phyloP scores from a whole-genome alignment of 1,140 invertebrate species.

The Hormaphis cornu region DNA sequence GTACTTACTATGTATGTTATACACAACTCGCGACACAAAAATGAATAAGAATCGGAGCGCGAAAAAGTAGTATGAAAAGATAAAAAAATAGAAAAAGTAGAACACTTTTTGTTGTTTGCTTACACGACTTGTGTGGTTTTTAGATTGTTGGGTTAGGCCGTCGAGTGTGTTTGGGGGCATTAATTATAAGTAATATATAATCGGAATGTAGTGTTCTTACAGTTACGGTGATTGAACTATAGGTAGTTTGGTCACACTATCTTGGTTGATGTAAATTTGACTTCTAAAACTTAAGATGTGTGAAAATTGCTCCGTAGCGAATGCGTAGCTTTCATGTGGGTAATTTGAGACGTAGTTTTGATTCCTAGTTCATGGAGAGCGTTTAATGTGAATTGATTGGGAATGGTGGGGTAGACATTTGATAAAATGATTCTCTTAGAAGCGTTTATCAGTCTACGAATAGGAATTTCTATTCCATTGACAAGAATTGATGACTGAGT shows the following conservation, averaged over 20 bases:
- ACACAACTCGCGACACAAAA: neutral
- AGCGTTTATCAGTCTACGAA: neutral
- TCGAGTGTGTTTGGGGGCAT: neutral
- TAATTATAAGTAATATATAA: neutral
- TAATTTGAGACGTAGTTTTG: neutral
- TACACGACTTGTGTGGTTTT: too few species aligned
- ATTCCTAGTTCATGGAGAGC: neutral
- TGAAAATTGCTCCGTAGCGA: neutral
- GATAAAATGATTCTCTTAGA: neutral
- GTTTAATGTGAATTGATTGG: neutral
- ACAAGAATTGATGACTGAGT: neutral
- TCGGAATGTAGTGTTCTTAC: neutral
- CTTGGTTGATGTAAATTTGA: neutral
- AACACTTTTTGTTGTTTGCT: too few species aligned
- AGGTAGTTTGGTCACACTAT: neutral
- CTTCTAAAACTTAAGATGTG: neutral
- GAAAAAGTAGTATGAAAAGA: neutral
- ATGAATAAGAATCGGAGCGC: neutral
- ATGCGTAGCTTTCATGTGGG: neutral
- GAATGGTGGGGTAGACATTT: too few species aligned
- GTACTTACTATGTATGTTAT: too few species aligned
- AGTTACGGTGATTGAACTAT: neutral
- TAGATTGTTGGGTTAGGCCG: neutral
- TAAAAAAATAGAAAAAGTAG: too few species aligned
- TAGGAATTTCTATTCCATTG: neutral